Base-by-base conservation (phyloP, 2,113 vertebrate species). In the Prochilodus magdalenae region DNA sequence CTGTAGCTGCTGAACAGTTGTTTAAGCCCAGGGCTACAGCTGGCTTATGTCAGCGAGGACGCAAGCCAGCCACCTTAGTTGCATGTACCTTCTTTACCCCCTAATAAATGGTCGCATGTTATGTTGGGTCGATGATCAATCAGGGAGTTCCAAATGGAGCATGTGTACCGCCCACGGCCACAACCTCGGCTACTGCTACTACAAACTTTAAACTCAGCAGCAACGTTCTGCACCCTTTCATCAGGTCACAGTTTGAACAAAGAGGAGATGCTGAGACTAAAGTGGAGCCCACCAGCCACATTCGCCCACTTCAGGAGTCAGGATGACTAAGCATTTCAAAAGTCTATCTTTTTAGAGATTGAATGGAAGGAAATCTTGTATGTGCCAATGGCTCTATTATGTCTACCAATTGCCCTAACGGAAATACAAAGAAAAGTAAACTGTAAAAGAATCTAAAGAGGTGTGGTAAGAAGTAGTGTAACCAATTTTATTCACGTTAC, bases 1-100 rank as follows among this genome's bases (percentile, higher is more conserved):
- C 20, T 53, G 22, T n/a, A n/a, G n/a, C 11, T 24, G 6, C 57
- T 22, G 57, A n/a, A 22, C 27, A 53, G 51, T 69, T 80, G 44
- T 76, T 60, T 63, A 49, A 57, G 72, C 47, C 73, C 1, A 62
- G 36, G 53, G 77, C 57, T 12, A 71, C 30, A 75, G 29, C 6
- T 40, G 36, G 71, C 36, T 75, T 79, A 70, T 70, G 24, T 70
- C 71, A 27, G 63, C 22, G 33, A 78, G 65, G 20, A 69, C 63
- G 70, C 65, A 55, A 18, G 29, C 30, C 30, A 51, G 49, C 49
- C 14, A 55, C 65, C 49, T 55, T 24, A 8, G 63, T 11, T 22
- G 27, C 8, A 33, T 33, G 75, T 67, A n/a, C 63, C 63, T 40
- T 49, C 65, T 49, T 62, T 47, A 15, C 33, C 70, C 72, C 4